phyloP scores from a whole-genome alignment of 2,888 invertebrate genomes.

The Lithophane socia region DNA sequence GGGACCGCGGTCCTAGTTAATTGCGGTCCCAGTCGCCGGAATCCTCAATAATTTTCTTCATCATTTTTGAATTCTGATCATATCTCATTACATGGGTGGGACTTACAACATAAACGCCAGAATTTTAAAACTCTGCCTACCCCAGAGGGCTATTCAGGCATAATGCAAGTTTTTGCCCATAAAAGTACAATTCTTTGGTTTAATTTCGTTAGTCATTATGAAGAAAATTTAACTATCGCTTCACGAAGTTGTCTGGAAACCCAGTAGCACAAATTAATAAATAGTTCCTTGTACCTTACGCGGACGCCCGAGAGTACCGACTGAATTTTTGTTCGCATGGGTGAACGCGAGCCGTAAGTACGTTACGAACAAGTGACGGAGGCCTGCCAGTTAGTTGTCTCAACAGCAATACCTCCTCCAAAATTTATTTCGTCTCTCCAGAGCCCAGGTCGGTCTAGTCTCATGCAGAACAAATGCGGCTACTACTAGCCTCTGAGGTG shows the following conservation, averaged over 20 bases:
- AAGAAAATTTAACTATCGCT: background rate
- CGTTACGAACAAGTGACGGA: too few species aligned
- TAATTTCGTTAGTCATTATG: background rate
- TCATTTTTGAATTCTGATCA: too few species aligned
- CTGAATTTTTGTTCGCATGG: too few species aligned
- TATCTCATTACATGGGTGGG: background rate
- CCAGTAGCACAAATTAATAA: too few species aligned
- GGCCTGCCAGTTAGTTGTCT: background rate
- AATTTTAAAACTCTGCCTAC: background rate
- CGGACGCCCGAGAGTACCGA: too few species aligned
- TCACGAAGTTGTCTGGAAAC: background rate
- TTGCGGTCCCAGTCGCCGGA: too few species aligned
- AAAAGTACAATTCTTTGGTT: background rate
- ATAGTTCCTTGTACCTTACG: too few species aligned
- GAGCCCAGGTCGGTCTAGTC: slow-evolving; percentile 10
- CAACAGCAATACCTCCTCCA: slow-evolving; percentile 14
- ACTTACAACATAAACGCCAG: background rate
- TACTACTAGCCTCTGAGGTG: slow-evolving; percentile 55
- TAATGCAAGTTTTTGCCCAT: background rate
- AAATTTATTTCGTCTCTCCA: background rate
- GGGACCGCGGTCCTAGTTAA: too few species aligned
- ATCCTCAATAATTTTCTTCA: too few species aligned
- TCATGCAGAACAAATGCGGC: slow-evolving; percentile 54
- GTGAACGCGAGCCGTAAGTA: too few species aligned
- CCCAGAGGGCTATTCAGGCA: background rate